Percentiles rank a stretch among this genome's conserved stretches.
phyloP scores from a whole-genome alignment of 2,113 vertebrate species.

The Chamaetylas fuelleborni region DNA sequence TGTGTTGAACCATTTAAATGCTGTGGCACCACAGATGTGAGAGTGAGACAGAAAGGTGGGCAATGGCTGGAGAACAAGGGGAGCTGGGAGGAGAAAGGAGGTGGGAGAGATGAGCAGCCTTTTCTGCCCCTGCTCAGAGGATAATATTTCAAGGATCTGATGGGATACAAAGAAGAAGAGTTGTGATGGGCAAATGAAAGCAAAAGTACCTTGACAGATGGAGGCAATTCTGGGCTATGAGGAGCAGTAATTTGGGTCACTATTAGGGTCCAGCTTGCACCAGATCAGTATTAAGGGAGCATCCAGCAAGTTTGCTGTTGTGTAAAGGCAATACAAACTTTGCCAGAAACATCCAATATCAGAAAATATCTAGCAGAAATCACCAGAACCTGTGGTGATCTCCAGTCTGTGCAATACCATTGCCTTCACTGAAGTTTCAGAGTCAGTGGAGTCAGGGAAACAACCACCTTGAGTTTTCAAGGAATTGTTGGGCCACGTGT shows the following conservation, averaged over 20 bases:
- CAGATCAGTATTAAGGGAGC: fast-evolving
- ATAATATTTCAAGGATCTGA: not conserved
- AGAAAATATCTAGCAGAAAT: not conserved
- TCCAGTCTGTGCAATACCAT: not conserved
- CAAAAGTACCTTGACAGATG: not conserved
- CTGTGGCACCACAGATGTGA: not conserved
- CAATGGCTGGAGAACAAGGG: not conserved
- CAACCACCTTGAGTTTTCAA: not conserved
- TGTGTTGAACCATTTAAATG: not conserved
- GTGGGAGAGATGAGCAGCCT: not conserved
- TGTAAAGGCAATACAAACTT: not conserved
- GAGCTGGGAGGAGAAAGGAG: not conserved
- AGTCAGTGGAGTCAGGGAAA: not conserved
- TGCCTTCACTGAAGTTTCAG: not conserved
- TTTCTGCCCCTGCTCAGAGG: not conserved
- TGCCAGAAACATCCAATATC: not conserved
- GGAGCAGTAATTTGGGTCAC: not conserved
- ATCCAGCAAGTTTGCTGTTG: not conserved
- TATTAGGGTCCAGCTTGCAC: not conserved
- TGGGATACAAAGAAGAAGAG: not conserved
- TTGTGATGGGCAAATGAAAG: not conserved
- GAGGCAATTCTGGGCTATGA: not conserved
- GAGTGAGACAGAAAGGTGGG: not conserved
- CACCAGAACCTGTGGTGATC: not conserved
- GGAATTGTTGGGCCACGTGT: not conserved